Conservation (phyloP, 2,888 invertebrate genomes). For the Anarsia innoxiella region DNA sequence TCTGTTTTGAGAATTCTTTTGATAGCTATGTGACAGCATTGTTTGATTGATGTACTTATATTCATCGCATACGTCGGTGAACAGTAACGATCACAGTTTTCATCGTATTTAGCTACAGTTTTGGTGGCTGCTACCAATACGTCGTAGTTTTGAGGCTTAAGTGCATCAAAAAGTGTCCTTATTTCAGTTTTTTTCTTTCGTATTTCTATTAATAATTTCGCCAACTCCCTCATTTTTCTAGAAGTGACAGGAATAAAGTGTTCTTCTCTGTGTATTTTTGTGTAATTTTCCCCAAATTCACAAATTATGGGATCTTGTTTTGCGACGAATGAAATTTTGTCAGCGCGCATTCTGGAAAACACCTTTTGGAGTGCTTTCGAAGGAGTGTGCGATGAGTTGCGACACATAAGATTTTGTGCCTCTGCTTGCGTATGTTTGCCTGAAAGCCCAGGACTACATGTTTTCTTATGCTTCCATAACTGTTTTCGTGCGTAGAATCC, state of each 20-base stretch:
- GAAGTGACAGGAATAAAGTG: conserved; percentile 1
- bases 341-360: neutral
- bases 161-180: neutral
- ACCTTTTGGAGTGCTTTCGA: neutral
- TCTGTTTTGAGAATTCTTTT: neutral
- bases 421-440: neutral
- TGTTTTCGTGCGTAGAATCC: neutral
- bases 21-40: neutral
- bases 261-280: conserved; percentile 1
- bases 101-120: neutral
- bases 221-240: conserved; percentile 7
- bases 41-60: neutral
- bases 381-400: too few relatives aligned
- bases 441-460: neutral
- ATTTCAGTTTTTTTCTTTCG: neutral
- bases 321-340: neutral
- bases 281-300: conserved; percentile 1
- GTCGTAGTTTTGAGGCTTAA: neutral
- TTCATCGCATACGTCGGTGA: neutral
- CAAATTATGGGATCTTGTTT: conserved; percentile 1
- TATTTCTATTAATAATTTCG: conserved; percentile 5
- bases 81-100: neutral
- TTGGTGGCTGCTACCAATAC: neutral
- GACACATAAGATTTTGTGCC: neutral
- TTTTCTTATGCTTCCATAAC: neutral